Percentiles rank a stretch among this genome's conserved stretches.
Conservation (phyloP, 2,888 invertebrate species). For the Drosophila kuntzei region DNA sequence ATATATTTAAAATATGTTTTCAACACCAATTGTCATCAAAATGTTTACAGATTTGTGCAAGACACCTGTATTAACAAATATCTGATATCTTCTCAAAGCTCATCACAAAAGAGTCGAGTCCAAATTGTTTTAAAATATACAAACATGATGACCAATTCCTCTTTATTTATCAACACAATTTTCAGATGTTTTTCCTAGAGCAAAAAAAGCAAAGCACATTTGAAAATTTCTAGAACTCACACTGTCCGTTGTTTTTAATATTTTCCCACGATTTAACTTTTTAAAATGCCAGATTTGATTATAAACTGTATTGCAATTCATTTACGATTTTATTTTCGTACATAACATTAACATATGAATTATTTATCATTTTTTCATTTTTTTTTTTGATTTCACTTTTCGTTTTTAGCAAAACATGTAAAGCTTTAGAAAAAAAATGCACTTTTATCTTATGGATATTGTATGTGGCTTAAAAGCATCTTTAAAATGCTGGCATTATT, state of each 20-base stretch:
- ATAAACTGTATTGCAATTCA: constrained; percentile 11
- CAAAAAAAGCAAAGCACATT: too few relatives aligned
- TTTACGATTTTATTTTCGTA: constrained; percentile 20
- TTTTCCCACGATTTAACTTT: neutral
- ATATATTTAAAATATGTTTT: too few relatives aligned
- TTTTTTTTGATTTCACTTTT: constrained; percentile 1
- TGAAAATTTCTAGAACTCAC: too few relatives aligned
- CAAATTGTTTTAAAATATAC: too few relatives aligned
- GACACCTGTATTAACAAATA: too few relatives aligned
- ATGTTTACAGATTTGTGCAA: too few relatives aligned
- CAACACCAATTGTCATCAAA: too few relatives aligned
- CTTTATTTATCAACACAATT: too few relatives aligned
- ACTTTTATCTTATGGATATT: constrained; percentile 48
- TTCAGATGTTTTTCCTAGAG: too few relatives aligned
- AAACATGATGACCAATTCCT: too few relatives aligned
- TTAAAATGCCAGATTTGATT: neutral
- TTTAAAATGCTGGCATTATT: constrained; percentile 56
- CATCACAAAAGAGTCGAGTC: too few relatives aligned
- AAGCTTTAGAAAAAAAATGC: constrained; percentile 49
- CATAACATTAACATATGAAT: constrained; percentile 16
- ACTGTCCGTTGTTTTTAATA: neutral
- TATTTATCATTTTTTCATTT: constrained; percentile 13
- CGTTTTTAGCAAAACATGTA: constrained; percentile 24
- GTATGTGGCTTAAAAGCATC: constrained; percentile 35
- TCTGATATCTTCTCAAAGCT: too few relatives aligned